These are phyloP conservation scores for Ennomos quercinarius DNA, from an alignment of 2,888 invertebrate genomes.

Conservation along the genomic window DNA sequence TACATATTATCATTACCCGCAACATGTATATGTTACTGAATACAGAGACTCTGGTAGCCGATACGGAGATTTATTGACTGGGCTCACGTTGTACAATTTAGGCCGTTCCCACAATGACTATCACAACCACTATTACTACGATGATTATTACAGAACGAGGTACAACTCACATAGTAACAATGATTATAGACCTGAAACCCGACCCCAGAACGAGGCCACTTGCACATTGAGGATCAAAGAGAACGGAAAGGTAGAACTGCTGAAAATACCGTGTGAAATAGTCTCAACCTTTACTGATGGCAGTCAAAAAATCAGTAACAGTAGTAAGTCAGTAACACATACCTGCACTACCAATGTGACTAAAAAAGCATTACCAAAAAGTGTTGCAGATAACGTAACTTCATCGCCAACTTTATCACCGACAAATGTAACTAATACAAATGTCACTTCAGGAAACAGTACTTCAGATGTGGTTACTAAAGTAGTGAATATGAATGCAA, in stretches of 20 bases:
- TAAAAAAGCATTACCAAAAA: constrained; percentile 32
- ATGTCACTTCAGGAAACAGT: constrained; percentile 5
- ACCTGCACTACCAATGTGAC: constrained; percentile 61
- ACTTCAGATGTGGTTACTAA: constrained; percentile 2
- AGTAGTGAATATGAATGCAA: neutral
- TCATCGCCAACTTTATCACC: constrained; percentile 19
- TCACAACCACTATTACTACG: constrained; percentile 69
- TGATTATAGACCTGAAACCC: constrained; percentile 40
- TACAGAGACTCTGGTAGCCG: constrained; percentile 73
- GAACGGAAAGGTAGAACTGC: constrained; percentile 54
- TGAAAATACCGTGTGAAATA: constrained; percentile 78
- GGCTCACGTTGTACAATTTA: constrained; percentile 73
- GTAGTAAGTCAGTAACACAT: constrained; percentile 42
- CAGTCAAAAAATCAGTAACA: constrained; percentile 48
- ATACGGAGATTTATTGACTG: constrained; percentile 71
- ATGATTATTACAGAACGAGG: constrained; percentile 70
- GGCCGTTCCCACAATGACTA: constrained; percentile 70
- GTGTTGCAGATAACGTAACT: constrained; percentile 15
- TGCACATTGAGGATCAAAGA: constrained; percentile 70
- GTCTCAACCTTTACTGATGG: constrained; percentile 75
- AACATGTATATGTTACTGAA: constrained; percentile 69
- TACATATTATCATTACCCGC: constrained; percentile 65
- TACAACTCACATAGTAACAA: constrained; percentile 47
- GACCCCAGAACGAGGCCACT: constrained; percentile 57
- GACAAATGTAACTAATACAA: constrained; percentile 8